Percentiles rank a stretch among this genome's conserved stretches.
Evolutionary conservation across 2,888 invertebrate genomes (phyloP).

Genomic region (Drosophila koepferae): DNA sequence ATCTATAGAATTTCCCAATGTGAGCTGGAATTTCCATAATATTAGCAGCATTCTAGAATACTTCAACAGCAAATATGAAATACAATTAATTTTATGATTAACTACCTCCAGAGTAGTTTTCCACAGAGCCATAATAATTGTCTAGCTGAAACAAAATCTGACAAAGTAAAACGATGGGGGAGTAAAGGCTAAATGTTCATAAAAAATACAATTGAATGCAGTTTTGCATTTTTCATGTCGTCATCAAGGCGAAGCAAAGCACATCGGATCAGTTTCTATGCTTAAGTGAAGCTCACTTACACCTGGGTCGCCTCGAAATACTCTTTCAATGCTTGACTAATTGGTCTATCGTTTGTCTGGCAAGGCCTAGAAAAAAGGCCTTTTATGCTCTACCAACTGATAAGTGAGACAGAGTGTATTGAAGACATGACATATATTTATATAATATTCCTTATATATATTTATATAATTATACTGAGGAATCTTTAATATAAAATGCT

Average conservation of each 20-base stretch:
- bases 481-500: too few species aligned
- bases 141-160: not conserved
- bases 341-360: conserved; percentile 2
- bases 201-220: conserved; percentile 10
- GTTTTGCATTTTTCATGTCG: not conserved
- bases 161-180: not conserved
- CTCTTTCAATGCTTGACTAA: conserved; percentile 26
- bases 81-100: not conserved
- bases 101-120: not conserved
- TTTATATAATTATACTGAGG: too few species aligned
- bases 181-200: conserved; percentile 3
- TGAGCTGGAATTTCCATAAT: not conserved
- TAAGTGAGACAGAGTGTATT: not conserved
- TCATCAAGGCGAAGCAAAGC: conserved; percentile 46
- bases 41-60: not conserved
- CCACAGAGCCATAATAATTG: not conserved
- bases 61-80: not conserved
- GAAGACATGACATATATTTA: not conserved
- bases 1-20: not conserved
- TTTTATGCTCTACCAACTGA: not conserved
- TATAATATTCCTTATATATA: not conserved
- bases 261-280: conserved; percentile 23
- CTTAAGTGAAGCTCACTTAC: rapidly evolving
- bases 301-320: not conserved
- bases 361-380: conserved; percentile 19